Evolutionary conservation across 2,888 invertebrate species (phyloP).

Genomic region (Drosophila nr. medialis): DNA sequence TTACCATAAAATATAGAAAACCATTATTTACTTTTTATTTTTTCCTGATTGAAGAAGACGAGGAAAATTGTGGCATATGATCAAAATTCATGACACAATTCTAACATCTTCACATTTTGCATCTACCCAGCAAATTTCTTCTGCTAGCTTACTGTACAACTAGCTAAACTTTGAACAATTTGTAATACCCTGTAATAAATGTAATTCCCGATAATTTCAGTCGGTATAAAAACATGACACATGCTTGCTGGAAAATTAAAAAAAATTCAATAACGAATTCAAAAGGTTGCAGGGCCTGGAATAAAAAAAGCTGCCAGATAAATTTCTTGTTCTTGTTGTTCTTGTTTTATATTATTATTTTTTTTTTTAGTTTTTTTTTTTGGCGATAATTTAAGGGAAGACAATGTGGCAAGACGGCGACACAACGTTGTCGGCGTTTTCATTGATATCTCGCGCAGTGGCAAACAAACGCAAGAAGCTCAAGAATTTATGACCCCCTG

Average conservation of each 20-base stretch:
- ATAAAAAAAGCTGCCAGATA: slow-evolving; percentile 37
- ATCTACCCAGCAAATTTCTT: not conserved
- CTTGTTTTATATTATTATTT: not conserved
- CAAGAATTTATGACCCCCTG: slow-evolving; percentile 80
- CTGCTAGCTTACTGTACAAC: not conserved
- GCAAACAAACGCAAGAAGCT: slow-evolving; percentile 77
- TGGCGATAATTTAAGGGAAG: slow-evolving; percentile 73
- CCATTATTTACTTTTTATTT: not conserved
- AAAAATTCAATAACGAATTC: slow-evolving; percentile 55
- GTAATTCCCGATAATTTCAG: slow-evolving; percentile 48
- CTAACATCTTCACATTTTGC: not conserved
- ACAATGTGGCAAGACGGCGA: slow-evolving; percentile 50
- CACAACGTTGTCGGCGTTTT: slow-evolving; percentile 58
- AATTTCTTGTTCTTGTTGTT: slow-evolving; percentile 32
- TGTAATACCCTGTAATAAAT: slow-evolving; percentile 41
- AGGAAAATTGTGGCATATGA: rapidly evolving
- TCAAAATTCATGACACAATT: not conserved
- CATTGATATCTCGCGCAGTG: slow-evolving; percentile 71
- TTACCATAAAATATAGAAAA: not conserved
- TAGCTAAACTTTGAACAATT: not conserved
- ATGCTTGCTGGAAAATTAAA: slow-evolving; percentile 29
- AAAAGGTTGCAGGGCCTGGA: slow-evolving; percentile 40
- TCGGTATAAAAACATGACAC: slow-evolving; percentile 58
- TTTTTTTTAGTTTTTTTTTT: slow-evolving; percentile 33
- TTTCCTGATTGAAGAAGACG: not conserved